Percentiles rank a stretch among this genome's conserved stretches.
Conservation (phyloP, 1,140 invertebrate genomes). For the Hyles vespertilio region DNA sequence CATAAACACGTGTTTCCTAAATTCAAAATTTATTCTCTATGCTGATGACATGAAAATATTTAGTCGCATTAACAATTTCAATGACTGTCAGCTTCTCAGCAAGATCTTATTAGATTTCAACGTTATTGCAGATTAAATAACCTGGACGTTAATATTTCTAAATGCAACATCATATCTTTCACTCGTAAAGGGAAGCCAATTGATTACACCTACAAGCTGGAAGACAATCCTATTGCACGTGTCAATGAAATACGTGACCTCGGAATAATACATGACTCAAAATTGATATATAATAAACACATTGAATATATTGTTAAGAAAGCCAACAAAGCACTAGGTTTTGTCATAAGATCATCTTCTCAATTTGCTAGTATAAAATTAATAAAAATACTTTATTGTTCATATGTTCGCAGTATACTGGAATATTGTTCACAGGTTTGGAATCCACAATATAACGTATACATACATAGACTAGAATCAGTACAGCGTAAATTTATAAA, state of each 20-base stretch:
- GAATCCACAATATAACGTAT: slow-evolving; percentile 7
- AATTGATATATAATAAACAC: slow-evolving; percentile 6
- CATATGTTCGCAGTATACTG: slow-evolving; percentile 7
- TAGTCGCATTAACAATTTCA: slow-evolving; percentile 10
- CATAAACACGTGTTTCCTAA: too few species aligned
- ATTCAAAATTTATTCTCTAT: slow-evolving; percentile 17
- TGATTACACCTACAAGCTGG: background rate
- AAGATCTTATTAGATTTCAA: slow-evolving; percentile 13
- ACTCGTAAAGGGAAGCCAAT: slow-evolving; percentile 12
- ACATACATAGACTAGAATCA: slow-evolving; percentile 7
- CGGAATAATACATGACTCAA: slow-evolving; percentile 6
- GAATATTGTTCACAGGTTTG: slow-evolving; percentile 8
- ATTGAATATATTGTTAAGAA: slow-evolving; percentile 7
- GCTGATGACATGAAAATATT: slow-evolving; percentile 31
- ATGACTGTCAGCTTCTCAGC: slow-evolving; percentile 17
- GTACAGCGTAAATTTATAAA: slow-evolving; percentile 17
- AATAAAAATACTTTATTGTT: slow-evolving; percentile 8
- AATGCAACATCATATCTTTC: slow-evolving; percentile 4
- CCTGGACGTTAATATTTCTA: slow-evolving; percentile 21
- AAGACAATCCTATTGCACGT: background rate
- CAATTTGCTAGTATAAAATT: slow-evolving; percentile 9
- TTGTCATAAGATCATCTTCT: background rate
- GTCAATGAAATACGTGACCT: slow-evolving; percentile 4
- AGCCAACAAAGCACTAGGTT: slow-evolving; percentile 6
- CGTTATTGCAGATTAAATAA: slow-evolving; percentile 17